Evolutionary conservation across 2,113 vertebrate species (phyloP).

Genomic region (Ciconia boyciana): DNA sequence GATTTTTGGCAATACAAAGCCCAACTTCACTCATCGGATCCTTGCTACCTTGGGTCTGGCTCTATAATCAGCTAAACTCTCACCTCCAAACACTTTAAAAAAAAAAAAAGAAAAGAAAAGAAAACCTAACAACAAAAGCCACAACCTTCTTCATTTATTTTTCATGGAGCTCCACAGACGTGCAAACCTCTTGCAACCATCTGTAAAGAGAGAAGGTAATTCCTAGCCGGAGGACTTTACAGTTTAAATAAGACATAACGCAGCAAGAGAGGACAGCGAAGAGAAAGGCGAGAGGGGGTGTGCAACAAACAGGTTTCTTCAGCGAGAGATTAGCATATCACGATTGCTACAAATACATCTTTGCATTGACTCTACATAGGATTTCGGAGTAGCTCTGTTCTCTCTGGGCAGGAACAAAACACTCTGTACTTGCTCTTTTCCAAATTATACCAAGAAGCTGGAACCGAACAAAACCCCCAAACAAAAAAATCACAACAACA

Average conservation of each 20-base stretch:
- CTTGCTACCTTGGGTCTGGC: background rate
- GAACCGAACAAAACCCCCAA: background rate
- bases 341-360: background rate
- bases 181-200: slow-evolving; percentile 4
- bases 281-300: background rate
- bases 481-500: background rate
- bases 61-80: background rate
- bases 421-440: background rate
- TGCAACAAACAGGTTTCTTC: background rate
- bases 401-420: slow-evolving; percentile 14
- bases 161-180: background rate
- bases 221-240: slow-evolving; percentile 28
- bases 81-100: background rate
- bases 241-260: slow-evolving; percentile 8
- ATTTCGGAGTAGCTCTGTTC: background rate
- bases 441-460: background rate
- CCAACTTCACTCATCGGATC: background rate
- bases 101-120: background rate
- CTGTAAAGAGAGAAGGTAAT: slow-evolving; percentile 23
- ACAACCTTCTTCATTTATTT: background rate
- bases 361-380: background rate
- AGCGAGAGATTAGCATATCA: background rate
- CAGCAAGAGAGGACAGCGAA: background rate
- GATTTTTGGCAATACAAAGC: background rate
- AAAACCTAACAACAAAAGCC: background rate